phyloP scores from a whole-genome alignment of 1,140 invertebrate species.

The Nomia melanderi region DNA sequence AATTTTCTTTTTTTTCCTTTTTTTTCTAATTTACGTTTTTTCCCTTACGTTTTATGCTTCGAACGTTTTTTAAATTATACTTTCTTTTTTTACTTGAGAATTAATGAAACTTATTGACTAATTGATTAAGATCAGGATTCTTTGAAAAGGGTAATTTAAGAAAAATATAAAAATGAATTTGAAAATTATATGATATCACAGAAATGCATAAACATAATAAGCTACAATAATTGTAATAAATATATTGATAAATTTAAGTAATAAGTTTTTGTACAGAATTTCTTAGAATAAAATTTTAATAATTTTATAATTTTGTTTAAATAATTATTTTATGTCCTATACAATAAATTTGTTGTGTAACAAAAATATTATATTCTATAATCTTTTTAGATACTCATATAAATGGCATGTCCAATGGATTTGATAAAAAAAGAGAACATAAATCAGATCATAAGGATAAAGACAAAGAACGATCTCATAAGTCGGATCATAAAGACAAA shows the following conservation, averaged over 20 bases:
- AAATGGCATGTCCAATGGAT: slow-evolving; percentile 88
- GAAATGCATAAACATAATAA: neutral
- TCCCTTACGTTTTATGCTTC: neutral
- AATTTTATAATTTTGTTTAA: neutral
- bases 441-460: slow-evolving; percentile 86
- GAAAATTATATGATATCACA: neutral
- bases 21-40: slow-evolving; percentile 34
- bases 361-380: neutral
- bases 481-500: slow-evolving; percentile 80
- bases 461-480: slow-evolving; percentile 83
- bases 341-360: neutral
- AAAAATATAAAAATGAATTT: neutral
- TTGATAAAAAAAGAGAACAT: slow-evolving; percentile 85
- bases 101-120: neutral
- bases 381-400: slow-evolving; percentile 80
- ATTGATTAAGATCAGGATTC: neutral
- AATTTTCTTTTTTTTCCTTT: slow-evolving; percentile 28
- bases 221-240: slow-evolving; percentile 5
- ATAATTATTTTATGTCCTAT: neutral
- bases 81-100: neutral
- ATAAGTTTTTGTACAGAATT: neutral
- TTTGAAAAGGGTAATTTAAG: neutral
- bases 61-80: neutral
- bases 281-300: neutral
- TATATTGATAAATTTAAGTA: neutral